A percentile compares a stretch with the other conserved stretches of the same genome.
Conservation (phyloP, 2,797 vertebrate species). For the Melanotaenia trifasciata region DNA sequence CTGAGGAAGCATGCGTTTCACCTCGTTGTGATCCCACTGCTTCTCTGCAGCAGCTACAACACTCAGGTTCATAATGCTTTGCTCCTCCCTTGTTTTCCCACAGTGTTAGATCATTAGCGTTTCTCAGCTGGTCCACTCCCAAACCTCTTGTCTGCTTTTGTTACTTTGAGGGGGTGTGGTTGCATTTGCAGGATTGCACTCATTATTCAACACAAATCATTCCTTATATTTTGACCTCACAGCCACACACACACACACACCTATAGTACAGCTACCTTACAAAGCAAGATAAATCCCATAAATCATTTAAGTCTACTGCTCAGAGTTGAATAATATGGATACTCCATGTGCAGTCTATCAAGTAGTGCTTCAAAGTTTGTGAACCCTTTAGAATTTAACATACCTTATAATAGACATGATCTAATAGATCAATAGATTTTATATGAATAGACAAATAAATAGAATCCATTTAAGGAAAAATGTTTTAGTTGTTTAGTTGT, state of each 20-base stretch:
- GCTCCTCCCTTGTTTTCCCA: constrained; percentile 86
- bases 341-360: not conserved
- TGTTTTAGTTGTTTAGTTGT: too few species aligned
- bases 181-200: too few species aligned
- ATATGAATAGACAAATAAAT: too few species aligned
- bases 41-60: constrained; percentile 74
- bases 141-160: not conserved
- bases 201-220: too few species aligned
- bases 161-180: too few species aligned
- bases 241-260: constrained; percentile 14
- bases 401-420: not conserved
- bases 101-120: constrained; percentile 65
- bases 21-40: constrained; percentile 31
- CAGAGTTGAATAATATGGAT: not conserved
- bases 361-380: not conserved
- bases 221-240: not conserved
- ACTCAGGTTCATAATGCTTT: constrained; percentile 79
- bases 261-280: not conserved
- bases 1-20: constrained; percentile 34
- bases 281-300: not conserved
- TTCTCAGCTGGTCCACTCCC: constrained; percentile 52
- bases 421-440: not conserved
- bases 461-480: too few species aligned
- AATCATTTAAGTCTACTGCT: not conserved
- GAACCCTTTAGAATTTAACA: not conserved